phyloP scores from a whole-genome alignment of 2,888 invertebrate genomes.

The Fragum sueziense region DNA sequence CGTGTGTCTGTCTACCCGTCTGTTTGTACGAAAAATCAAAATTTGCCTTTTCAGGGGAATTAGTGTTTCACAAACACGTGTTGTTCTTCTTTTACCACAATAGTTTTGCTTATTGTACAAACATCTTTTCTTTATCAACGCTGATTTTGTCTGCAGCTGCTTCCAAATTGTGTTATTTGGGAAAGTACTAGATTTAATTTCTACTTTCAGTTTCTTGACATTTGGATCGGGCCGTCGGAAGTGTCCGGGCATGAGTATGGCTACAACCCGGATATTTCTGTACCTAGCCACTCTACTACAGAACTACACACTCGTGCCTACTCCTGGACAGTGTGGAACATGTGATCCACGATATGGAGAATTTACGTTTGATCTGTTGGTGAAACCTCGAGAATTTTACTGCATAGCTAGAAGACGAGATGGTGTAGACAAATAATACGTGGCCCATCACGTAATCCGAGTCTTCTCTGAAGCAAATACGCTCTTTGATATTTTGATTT shows the following conservation, averaged over 20 bases:
- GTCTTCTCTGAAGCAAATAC: no score
- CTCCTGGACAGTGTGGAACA: not conserved
- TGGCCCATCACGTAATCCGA: no score
- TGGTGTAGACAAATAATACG: no score
- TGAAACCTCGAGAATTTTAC: no score
- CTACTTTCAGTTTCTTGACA: not conserved
- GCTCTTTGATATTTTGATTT: no score
- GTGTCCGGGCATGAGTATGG: conserved; percentile 1
- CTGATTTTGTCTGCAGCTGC: not conserved
- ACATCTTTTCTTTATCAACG: not conserved
- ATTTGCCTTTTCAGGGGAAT: no score
- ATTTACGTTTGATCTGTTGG: no score
- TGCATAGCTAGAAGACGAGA: no score
- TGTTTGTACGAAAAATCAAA: no score
- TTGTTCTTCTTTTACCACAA: not conserved
- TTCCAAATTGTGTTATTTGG: not conserved
- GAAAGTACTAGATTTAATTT: not conserved
- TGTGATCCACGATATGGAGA: no score
- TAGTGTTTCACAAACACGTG: not conserved
- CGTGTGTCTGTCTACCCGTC: no score
- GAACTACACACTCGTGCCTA: not conserved
- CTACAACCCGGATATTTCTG: not conserved
- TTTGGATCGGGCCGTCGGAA: not conserved
- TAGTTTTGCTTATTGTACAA: not conserved
- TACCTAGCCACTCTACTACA: not conserved